Evolutionary conservation across 1,140 invertebrate species (phyloP), one percentile per base, ranked within the genome.

Genomic region (Orussus abietinus): DNA sequence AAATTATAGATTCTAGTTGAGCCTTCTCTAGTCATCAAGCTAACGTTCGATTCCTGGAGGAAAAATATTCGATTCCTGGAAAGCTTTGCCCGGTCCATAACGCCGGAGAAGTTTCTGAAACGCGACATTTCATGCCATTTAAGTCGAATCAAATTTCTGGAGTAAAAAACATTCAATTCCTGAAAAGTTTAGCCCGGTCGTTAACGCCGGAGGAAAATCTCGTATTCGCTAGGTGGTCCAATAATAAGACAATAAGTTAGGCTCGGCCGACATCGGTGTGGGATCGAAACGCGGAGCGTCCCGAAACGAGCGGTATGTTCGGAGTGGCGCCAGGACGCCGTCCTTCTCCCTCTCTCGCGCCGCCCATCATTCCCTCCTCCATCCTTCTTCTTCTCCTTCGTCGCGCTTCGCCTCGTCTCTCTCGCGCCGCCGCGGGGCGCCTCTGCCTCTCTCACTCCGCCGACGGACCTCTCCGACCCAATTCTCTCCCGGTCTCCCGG

Each of bases 181-280:
- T 11, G 32, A 34, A 15, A 34, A 34, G 20, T 14, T 5, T 14
- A 5, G 10, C 5, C 32, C 38, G 21, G 31, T 45, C 49, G 28
- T 52, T 45, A 48, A 39, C 47, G 26, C n/a, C n/a, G 21, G 20
- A 20, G 44, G 21, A 48, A 51, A 51, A 43, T 35, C 29, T 33
- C 19, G 37, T 35, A 31, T 64, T 36, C 55, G 48, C 60, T 67
- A 66, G 67, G 67, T 70, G 67, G 66, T 72, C 67, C 59, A 67
- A 68, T 67, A 68, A 69, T 67, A 69, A 63, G 57, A 65, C 58
- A 66, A 63, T 63, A 63, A 66, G 57, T 63, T 60, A 55, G 57
- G 51, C 49, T 51, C 53, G 46, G 45, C 56, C 42, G 51, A 43
- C 55, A 65, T 65, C 59, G 58, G 57, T 62, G 62, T 62, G 56